Evolutionary conservation across 2,888 invertebrate genomes (phyloP).

Genomic region (Rhamnusium bicolor): DNA sequence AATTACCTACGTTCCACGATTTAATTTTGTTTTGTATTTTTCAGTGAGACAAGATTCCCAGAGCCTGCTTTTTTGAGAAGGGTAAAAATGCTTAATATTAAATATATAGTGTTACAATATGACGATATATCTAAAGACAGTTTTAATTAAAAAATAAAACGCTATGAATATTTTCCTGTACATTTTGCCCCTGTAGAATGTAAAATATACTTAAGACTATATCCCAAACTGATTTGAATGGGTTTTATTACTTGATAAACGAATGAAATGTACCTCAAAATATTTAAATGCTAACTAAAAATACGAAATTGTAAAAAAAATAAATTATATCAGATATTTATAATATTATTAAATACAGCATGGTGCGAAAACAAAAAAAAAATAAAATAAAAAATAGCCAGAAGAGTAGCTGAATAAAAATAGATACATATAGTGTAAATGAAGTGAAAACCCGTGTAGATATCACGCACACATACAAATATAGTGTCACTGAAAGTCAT

Average conservation of each 20-base stretch:
- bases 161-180: slow-evolving; percentile 59
- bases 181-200: slow-evolving; percentile 39
- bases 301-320: slow-evolving; percentile 55
- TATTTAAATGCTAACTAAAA: slow-evolving; percentile 51
- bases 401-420: slow-evolving; percentile 44
- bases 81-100: slow-evolving; percentile 43
- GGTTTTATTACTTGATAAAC: slow-evolving; percentile 54
- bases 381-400: slow-evolving; percentile 44
- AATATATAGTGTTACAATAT: slow-evolving; percentile 43
- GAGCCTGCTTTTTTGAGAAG: slow-evolving; percentile 48
- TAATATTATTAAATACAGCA: slow-evolving; percentile 46
- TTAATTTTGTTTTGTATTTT: slow-evolving; percentile 42
- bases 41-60: slow-evolving; percentile 57
- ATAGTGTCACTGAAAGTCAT: slow-evolving; percentile 66
- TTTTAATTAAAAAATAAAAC: slow-evolving; percentile 48
- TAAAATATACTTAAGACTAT: slow-evolving; percentile 67
- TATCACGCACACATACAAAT: slow-evolving; percentile 66
- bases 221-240: slow-evolving; percentile 52
- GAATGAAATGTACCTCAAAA: slow-evolving; percentile 50
- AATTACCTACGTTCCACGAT: not conserved
- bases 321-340: slow-evolving; percentile 54
- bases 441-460: slow-evolving; percentile 62
- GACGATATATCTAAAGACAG: slow-evolving; percentile 43
- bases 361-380: slow-evolving; percentile 40
- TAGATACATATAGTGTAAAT: slow-evolving; percentile 55